Evolutionary conservation across 1,140 invertebrate species (phyloP).

Genomic region (Dendroctonus ponderosae): DNA sequence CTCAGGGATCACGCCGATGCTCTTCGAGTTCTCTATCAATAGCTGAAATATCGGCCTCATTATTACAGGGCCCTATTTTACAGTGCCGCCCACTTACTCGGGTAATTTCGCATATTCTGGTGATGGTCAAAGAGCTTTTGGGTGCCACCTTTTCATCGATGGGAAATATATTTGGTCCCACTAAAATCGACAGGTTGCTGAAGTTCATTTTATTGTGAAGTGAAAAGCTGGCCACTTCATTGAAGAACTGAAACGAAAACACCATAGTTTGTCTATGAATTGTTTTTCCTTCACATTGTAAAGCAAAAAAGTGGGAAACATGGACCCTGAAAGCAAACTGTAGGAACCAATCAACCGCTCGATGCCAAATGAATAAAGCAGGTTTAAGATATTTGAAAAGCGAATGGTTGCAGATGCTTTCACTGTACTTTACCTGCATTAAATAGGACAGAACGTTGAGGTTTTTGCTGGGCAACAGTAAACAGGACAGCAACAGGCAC

Average conservation of each 20-base stretch:
- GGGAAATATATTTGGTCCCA: slow-evolving; percentile 83
- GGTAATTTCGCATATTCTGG: slow-evolving; percentile 46
- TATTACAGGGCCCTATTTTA: too few species aligned
- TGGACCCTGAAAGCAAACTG: too few species aligned
- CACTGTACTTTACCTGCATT: slow-evolving; percentile 54
- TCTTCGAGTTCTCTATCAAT: slow-evolving; percentile 72
- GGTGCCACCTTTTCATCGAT: slow-evolving; percentile 53
- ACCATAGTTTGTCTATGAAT: too few species aligned
- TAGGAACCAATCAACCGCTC: too few species aligned
- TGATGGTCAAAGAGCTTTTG: slow-evolving; percentile 43
- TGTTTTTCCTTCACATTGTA: too few species aligned
- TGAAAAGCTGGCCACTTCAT: slow-evolving; percentile 59
- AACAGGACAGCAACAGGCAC: slow-evolving; percentile 62
- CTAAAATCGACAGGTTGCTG: slow-evolving; percentile 75
- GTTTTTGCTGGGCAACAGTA: slow-evolving; percentile 63
- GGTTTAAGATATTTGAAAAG: too few species aligned
- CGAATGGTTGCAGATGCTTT: not conserved
- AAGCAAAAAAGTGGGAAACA: too few species aligned
- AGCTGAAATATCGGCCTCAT: slow-evolving; percentile 52
- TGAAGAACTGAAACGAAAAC: slow-evolving; percentile 55
- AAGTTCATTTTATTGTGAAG: slow-evolving; percentile 79
- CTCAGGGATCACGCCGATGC: slow-evolving; percentile 70
- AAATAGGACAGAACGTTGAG: slow-evolving; percentile 68
- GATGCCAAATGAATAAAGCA: too few species aligned
- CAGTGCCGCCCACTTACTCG: slow-evolving; percentile 35